Evolutionary conservation across 2,888 invertebrate genomes (phyloP), one percentile per base, ranked within the genome.

Genomic region (Caenorhabditis sp.): DNA sequence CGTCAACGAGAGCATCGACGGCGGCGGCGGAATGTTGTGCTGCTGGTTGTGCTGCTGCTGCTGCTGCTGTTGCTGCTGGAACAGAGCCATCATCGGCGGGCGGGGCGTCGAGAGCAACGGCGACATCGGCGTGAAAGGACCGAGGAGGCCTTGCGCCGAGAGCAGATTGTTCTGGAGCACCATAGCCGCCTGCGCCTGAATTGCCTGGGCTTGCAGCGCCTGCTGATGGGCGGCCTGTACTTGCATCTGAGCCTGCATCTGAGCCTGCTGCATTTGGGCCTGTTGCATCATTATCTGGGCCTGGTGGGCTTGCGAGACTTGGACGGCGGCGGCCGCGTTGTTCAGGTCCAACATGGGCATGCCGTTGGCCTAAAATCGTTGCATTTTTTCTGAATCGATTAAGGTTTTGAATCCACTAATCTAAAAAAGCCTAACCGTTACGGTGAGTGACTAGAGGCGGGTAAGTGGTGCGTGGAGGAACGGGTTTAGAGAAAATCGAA

Each of bases 261-360:
- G 61, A 13, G 46, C 59, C 20, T 59, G 55, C 26, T 65, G 65
- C 35, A 55, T 37, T n/a, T 37, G 46, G 22, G 35, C 45, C 11
- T 66, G 65, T 5, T 65, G 65, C 27, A 68, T 43, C 32, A 46
- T n/a, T n/a, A n/a, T 52, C 2, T 59, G 70, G 15, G 30, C 8
- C 27, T 59, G 70, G 2, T 55, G 55, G 11, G 35, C 22, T n/a
- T 55, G 37, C 5, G 8, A 11, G 35, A 37, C 52, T 3, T 61
- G 59, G 13, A 53, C 53, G 17, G 17, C 20, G 15, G 26, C 30
- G 4, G 61, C 45, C 11, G 27, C n/a, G 13, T 17, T 17, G 35
- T 15, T 52, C 22, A 32, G 13, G 26, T 68, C 68, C 41, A 68
- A 52, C 50, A 68, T 35, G 1, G 46, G 52, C 2, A 22, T 58